Evolutionary conservation across 2,113 vertebrate genomes (phyloP).

Genomic region (Lethenteron reissneri): DNA sequence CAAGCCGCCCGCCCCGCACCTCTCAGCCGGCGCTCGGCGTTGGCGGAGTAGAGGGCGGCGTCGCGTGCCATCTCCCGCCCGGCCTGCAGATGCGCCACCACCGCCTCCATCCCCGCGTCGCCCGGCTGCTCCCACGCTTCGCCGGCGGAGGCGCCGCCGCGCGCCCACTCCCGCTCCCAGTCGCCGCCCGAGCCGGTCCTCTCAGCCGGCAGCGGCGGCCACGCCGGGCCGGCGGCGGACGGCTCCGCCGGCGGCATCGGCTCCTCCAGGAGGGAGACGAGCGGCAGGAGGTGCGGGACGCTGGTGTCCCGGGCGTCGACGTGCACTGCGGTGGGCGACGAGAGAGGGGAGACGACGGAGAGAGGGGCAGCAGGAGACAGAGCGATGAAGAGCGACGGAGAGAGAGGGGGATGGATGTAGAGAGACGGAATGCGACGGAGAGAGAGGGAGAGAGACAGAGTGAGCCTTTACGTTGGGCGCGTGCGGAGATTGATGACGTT

Average conservation of each 20-base stretch:
- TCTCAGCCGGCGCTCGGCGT: slow-evolving; percentile 28
- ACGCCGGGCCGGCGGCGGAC: too few species aligned
- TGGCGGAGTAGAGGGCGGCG: slow-evolving; percentile 20
- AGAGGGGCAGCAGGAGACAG: background rate
- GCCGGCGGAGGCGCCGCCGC: too few species aligned
- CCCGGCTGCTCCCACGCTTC: slow-evolving; percentile 25
- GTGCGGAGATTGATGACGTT: too few species aligned
- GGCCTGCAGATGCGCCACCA: slow-evolving; percentile 33
- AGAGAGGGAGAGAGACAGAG: background rate
- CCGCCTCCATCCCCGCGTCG: slow-evolving; percentile 33
- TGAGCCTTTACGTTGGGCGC: background rate
- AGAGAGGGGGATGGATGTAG: too few species aligned
- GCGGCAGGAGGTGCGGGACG: slow-evolving; percentile 39
- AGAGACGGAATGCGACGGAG: too few species aligned
- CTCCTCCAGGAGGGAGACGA: slow-evolving; percentile 41
- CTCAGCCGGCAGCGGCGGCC: too few species aligned
- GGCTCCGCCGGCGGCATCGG: background rate
- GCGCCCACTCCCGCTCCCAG: too few species aligned
- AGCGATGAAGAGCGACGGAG: background rate
- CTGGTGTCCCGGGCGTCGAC: slow-evolving; percentile 16
- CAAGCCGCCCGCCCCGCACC: slow-evolving; percentile 20
- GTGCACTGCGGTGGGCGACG: background rate
- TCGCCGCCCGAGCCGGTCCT: too few species aligned
- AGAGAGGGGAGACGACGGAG: background rate
- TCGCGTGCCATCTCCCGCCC: slow-evolving; percentile 27